Conservation (phyloP, 2,113 vertebrate species). For the Carettochelys insculpta region DNA sequence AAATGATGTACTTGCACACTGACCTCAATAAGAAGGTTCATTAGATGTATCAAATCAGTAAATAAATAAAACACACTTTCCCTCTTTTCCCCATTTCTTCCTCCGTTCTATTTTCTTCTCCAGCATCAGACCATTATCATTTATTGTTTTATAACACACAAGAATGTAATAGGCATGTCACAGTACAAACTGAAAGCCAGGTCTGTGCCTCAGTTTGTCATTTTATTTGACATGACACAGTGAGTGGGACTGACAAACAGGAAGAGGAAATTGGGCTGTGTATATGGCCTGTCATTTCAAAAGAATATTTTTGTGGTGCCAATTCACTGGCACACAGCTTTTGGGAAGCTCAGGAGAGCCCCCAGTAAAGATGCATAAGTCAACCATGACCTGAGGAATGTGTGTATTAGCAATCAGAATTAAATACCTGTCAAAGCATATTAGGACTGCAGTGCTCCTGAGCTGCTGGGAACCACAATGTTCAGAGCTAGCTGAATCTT, state of each 20-base stretch:
- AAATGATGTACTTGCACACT: background rate
- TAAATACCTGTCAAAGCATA: constrained; percentile 17
- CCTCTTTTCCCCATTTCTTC: background rate
- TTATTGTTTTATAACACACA: background rate
- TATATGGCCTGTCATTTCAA: background rate
- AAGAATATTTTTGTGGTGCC: background rate
- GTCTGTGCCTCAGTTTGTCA: background rate
- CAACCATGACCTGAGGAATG: constrained; percentile 10
- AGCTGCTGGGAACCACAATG: constrained; percentile 41
- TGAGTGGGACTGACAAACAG: background rate
- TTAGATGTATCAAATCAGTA: background rate
- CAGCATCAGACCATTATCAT: background rate
- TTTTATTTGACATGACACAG: background rate
- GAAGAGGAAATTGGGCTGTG: background rate
- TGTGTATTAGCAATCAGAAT: background rate
- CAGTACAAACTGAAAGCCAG: accelerated
- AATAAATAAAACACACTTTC: background rate
- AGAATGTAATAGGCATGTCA: background rate
- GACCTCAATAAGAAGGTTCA: background rate
- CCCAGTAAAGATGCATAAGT: constrained; percentile 18
- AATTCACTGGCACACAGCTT: background rate
- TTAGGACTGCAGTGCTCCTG: background rate
- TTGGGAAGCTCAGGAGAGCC: background rate
- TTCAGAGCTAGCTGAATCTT: background rate
- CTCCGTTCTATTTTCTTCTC: background rate